Conservation (phyloP, 1,140 invertebrate genomes). For the Drosophila erecta region DNA sequence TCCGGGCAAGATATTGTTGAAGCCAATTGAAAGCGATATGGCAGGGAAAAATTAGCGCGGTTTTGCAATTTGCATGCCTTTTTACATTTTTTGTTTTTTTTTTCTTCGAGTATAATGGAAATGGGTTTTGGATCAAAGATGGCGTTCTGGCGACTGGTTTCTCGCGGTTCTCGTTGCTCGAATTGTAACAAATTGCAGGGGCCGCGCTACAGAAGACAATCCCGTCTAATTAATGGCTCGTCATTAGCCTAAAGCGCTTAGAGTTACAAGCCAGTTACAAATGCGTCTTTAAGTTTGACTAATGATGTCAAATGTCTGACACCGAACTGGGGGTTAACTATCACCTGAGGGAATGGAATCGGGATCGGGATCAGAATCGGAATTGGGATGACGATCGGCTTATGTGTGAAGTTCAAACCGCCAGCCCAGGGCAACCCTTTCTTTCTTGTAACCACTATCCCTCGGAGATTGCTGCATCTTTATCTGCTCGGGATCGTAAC, state of each 20-base stretch:
- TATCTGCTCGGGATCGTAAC: conserved; percentile 64
- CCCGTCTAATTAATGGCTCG: conserved; percentile 66
- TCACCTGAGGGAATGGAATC: conserved; percentile 13
- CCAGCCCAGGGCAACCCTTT: conserved; percentile 42
- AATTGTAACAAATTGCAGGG: conserved; percentile 49
- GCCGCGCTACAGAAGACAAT: conserved; percentile 4
- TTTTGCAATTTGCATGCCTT: conserved; percentile 78
- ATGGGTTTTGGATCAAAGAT: conserved; percentile 65
- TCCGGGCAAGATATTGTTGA: conserved; percentile 33
- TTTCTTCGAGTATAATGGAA: conserved; percentile 20
- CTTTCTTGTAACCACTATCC: conserved; percentile 13
- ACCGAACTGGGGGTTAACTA: conserved; percentile 22
- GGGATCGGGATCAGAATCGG: neutral
- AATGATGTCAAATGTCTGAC: conserved; percentile 72
- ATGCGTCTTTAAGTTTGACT: conserved; percentile 81
- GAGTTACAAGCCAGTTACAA: conserved; percentile 69
- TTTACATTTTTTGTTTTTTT: neutral
- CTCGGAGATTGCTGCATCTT: conserved; percentile 14
- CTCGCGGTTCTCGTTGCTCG: conserved; percentile 12
- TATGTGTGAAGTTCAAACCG: conserved; percentile 81
- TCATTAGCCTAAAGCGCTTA: conserved; percentile 60
- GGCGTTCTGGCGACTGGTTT: conserved; percentile 37
- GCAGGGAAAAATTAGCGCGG: conserved; percentile 73
- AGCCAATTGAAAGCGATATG: conserved; percentile 70
- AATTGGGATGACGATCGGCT: conserved; percentile 51